These are phyloP conservation scores for Heliocidaris tuberculata DNA, from an alignment of 35 echinoderm and acorn worm species.

Conservation along the genomic window DNA sequence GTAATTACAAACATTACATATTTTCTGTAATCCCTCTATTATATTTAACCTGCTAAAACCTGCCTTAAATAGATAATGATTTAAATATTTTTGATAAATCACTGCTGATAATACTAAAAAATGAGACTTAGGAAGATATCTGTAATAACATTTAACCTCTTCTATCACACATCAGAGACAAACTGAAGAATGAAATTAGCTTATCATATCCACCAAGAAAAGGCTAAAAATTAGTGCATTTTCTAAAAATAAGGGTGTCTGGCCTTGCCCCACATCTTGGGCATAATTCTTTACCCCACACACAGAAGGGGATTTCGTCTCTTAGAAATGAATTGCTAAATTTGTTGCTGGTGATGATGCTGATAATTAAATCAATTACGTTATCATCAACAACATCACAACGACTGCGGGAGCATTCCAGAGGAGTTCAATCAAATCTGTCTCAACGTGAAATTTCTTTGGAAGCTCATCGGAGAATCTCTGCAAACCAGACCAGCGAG, in stretches of 20 bases:
- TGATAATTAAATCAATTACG: constrained; percentile 36
- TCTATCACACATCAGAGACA: neutral
- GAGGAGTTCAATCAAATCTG: constrained; percentile 3
- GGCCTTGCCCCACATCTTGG: constrained; percentile 8
- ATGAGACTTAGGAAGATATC: neutral
- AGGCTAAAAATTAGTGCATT: neutral
- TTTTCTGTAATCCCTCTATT: too few relatives aligned
- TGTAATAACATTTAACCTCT: neutral
- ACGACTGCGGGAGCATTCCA: neutral
- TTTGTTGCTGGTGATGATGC: neutral
- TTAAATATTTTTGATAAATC: too few relatives aligned
- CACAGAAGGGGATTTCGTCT: neutral
- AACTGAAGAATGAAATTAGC: neutral
- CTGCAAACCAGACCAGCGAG: neutral
- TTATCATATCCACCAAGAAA: neutral
- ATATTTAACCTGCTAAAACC: neutral
- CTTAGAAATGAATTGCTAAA: neutral
- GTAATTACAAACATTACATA: too few relatives aligned
- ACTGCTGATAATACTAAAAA: neutral
- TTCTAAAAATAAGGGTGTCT: neutral
- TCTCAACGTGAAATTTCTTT: neutral
- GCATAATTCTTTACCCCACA: neutral
- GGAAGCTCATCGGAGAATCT: neutral
- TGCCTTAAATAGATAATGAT: neutral
- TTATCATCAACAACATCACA: constrained; percentile 20